A percentile compares a stretch with the other conserved stretches of the same genome.
Conservation (phyloP, 2,888 invertebrate genomes). For the Papilio gigon region DNA sequence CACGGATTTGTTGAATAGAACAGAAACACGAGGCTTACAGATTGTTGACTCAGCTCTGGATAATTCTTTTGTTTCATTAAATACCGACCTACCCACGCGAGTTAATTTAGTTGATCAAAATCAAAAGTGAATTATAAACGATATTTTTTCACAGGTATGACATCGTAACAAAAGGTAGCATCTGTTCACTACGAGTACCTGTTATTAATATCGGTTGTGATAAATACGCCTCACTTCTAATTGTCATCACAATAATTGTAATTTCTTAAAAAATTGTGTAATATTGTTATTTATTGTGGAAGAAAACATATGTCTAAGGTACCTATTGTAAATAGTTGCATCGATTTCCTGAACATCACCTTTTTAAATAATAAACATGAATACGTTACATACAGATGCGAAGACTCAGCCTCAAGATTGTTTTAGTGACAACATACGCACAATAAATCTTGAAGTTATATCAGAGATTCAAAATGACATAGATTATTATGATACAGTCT, state of each 20-base stretch:
- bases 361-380: constrained; percentile 17
- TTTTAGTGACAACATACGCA: constrained; percentile 51
- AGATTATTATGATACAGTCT: constrained; percentile 66
- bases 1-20: too few species aligned
- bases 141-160: too few species aligned
- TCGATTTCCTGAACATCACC: background rate
- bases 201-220: too few species aligned
- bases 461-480: constrained; percentile 69
- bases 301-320: background rate
- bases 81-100: too few species aligned
- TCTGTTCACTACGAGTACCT: too few species aligned
- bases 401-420: constrained; percentile 9
- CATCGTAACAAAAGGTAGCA: too few species aligned
- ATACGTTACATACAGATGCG: constrained; percentile 57
- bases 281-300: background rate
- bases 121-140: too few species aligned
- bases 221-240: too few species aligned
- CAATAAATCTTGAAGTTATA: constrained; percentile 61
- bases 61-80: too few species aligned
- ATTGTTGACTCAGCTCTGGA: too few species aligned
- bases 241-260: background rate
- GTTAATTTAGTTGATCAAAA: too few species aligned
- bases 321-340: background rate
- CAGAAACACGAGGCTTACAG: too few species aligned
- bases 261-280: background rate